Evolutionary conservation across 2,113 vertebrate species (phyloP), one percentile per base, ranked within the genome.

Genomic region (Campylorhamphus procurvoides): DNA sequence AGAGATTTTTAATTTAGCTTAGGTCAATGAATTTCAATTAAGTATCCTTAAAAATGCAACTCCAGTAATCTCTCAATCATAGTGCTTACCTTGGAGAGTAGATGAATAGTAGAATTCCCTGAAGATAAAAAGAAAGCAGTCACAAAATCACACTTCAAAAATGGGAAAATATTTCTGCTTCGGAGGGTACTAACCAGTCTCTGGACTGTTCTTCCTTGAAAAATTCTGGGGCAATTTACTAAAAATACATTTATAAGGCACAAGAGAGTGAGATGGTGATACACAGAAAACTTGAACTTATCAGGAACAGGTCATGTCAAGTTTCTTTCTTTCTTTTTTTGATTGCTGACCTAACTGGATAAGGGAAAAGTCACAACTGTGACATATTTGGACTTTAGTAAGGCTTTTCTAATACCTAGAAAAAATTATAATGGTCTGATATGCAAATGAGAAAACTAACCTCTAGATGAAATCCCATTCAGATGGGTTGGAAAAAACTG

Each of bases 61-160:
- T 12, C 22, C 16, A 4, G 28, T 87, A 94, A 91, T 89, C 86
- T 94, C 63, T 92, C 84, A 96, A 91, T 92, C 68, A 74, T 42
- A 58, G 50, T 31, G 49, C 80, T 89, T 90, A 49, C 44, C 44
- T 84, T 49, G 50, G 63, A 73, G 63, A 86, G 28, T 0, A 69
- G 50, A 56, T 71, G 46, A 82, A 87, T 62, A 73, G 31, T 18
- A 80, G 63, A 79, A 95, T 84, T 80, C 63, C 55, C 93, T 37
- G 55, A 84, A 76, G 67, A 90, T 49, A 80, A 49, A 90, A 68
- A 74, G 28, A 91, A 31, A 42, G 37, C 37, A 84, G 58, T 50
- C n/a, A 66, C 46, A 93, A 76, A 77, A 64, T 63, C 46, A 84
- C 15, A 37, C 37, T 71, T 90, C 25, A 89, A 84, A 89, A 80